A percentile compares a stretch with the other conserved stretches of the same genome.
These are phyloP conservation scores for Circaetus gallicus DNA, from an alignment of 2,113 vertebrate species.

Conservation along the genomic window DNA sequence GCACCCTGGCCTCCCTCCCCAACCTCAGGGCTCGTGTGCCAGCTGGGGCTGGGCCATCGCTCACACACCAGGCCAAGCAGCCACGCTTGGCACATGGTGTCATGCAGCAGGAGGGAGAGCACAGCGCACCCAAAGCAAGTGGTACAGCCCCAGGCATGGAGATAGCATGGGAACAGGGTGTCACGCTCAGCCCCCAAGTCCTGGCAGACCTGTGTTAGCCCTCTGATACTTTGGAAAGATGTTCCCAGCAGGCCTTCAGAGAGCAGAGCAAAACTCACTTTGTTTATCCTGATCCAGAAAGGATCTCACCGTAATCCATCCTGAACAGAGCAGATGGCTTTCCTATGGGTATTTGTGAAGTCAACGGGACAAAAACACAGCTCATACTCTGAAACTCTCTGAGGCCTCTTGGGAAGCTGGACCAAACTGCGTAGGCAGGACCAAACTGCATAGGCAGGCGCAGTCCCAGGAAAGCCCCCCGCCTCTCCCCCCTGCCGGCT, in stretches of 20 bases:
- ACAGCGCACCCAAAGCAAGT: fast-evolving
- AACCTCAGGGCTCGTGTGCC: not conserved
- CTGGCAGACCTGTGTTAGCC: not conserved
- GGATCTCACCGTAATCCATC: not conserved
- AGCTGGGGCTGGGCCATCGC: not conserved
- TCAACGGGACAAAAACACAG: not conserved
- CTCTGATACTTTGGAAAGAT: not conserved
- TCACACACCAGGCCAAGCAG: not conserved
- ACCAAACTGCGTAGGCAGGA: fast-evolving
- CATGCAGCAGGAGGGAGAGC: not conserved
- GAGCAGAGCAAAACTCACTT: not conserved
- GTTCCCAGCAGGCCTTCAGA: not conserved
- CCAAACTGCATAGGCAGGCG: fast-evolving
- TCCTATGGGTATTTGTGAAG: not conserved
- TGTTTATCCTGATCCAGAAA: not conserved
- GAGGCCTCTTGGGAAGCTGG: not conserved
- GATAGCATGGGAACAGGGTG: not conserved
- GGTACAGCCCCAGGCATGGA: not conserved
- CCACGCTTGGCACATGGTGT: fast-evolving
- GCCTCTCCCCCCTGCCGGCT: fast-evolving
- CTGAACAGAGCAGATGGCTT: not conserved
- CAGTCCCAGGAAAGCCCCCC: not conserved
- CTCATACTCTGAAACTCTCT: not conserved
- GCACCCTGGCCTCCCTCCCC: not conserved
- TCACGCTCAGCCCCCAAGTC: not conserved